These are phyloP conservation scores for Embidobia sp. DNA, from an alignment of 2,888 invertebrate species.

Conservation along the genomic window DNA sequence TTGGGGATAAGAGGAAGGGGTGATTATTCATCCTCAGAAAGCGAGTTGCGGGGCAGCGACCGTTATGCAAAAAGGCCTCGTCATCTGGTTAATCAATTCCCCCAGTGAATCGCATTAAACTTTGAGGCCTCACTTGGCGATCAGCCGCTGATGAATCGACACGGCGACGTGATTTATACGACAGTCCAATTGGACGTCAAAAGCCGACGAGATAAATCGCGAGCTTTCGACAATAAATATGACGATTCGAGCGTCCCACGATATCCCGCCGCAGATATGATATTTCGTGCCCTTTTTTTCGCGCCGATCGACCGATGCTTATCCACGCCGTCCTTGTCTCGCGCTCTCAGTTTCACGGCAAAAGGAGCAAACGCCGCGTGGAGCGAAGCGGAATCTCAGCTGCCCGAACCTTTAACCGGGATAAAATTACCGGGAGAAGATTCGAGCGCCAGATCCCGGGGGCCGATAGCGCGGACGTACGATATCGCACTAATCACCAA, in stretches of 20 bases:
- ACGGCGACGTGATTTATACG: conserved; percentile 42
- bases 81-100: conserved; percentile 72
- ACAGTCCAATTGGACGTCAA: conserved; percentile 21
- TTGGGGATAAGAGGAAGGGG: conserved; percentile 17
- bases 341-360: conserved; percentile 61
- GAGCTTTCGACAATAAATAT: conserved; percentile 39
- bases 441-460: conserved; percentile 74
- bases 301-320: conserved; percentile 52
- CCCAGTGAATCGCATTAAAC: conserved; percentile 57
- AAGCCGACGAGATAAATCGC: conserved; percentile 23
- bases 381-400: conserved; percentile 70
- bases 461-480: conserved; percentile 74
- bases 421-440: conserved; percentile 73
- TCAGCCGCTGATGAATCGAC: conserved; percentile 40
- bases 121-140: conserved; percentile 53
- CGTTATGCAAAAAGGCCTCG: conserved; percentile 70
- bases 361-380: conserved; percentile 52
- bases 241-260: conserved; percentile 43
- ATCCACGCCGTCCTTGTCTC: conserved; percentile 54
- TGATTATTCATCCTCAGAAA: conserved; percentile 62
- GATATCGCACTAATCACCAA: conserved; percentile 77
- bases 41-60: conserved; percentile 54
- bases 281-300: conserved; percentile 54
- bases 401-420: conserved; percentile 73
- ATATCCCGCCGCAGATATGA: conserved; percentile 49